These are phyloP conservation scores for Plebejus melissa DNA, from an alignment of 2,888 invertebrate genomes.

Conservation along the genomic window DNA sequence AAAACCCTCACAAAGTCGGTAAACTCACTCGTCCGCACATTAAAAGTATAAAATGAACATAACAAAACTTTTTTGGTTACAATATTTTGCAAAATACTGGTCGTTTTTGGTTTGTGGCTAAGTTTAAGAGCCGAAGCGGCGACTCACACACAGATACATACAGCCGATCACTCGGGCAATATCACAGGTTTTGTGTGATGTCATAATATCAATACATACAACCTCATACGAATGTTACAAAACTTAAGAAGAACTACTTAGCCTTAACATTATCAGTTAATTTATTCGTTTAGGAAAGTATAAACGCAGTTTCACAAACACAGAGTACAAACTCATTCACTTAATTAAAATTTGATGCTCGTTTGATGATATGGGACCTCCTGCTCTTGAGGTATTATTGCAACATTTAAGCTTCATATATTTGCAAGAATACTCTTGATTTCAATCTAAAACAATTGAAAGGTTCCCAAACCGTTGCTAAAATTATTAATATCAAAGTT, in stretches of 20 bases:
- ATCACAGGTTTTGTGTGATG: constrained; percentile 75
- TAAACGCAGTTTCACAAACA: constrained; percentile 24
- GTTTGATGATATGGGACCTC: constrained; percentile 25
- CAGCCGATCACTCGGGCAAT: constrained; percentile 66
- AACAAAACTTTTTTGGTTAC: constrained; percentile 65
- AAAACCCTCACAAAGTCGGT: constrained; percentile 58
- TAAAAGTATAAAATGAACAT: constrained; percentile 44
- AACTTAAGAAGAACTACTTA: constrained; percentile 26
- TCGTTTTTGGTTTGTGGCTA: constrained; percentile 61
- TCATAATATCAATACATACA: constrained; percentile 42
- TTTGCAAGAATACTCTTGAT: neutral
- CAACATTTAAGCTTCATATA: neutral
- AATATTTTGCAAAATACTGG: constrained; percentile 66
- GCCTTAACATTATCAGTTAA: constrained; percentile 26
- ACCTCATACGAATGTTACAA: constrained; percentile 38
- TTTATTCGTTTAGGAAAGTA: constrained; percentile 21
- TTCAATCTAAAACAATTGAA: neutral
- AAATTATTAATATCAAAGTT: neutral
- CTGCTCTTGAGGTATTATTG: constrained; percentile 6
- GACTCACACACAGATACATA: constrained; percentile 57
- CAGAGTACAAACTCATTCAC: constrained; percentile 5
- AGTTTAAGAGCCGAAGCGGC: constrained; percentile 32
- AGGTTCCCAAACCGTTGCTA: neutral
- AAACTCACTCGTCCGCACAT: constrained; percentile 33
- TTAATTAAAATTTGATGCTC: constrained; percentile 24